Evolutionary conservation across 2,888 invertebrate genomes (phyloP).

Genomic region (Diaprepes abbreviatus): DNA sequence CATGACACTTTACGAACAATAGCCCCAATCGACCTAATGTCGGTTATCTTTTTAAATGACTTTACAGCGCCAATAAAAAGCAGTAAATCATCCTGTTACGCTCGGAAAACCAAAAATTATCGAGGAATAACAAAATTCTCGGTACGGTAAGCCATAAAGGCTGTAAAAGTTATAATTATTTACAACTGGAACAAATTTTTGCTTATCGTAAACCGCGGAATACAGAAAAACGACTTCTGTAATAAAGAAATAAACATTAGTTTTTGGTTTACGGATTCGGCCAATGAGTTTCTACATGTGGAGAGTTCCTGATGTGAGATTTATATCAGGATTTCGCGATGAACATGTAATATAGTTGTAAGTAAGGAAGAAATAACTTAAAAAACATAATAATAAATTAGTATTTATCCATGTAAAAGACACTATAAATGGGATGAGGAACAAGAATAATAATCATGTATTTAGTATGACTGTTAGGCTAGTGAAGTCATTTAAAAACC

Average conservation of each 20-base stretch:
- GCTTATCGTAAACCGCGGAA: slow-evolving; percentile 28
- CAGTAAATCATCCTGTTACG: slow-evolving; percentile 1
- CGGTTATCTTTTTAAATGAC: slow-evolving; percentile 14
- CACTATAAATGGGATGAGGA: too few relatives aligned
- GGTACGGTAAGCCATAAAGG: slow-evolving; percentile 13
- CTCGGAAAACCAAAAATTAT: neutral
- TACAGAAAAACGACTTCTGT: neutral
- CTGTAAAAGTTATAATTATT: slow-evolving; percentile 32
- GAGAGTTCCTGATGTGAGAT: too few relatives aligned
- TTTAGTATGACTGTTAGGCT: too few relatives aligned
- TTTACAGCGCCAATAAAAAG: slow-evolving; percentile 9
- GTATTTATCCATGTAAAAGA: too few relatives aligned
- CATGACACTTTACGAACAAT: slow-evolving; percentile 10
- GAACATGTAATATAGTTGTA: too few relatives aligned
- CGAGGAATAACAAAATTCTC: neutral
- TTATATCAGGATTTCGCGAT: too few relatives aligned
- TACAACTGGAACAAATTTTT: slow-evolving; percentile 36
- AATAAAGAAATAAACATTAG: slow-evolving; percentile 30
- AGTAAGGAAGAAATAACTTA: too few relatives aligned
- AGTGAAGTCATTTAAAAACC: too few relatives aligned
- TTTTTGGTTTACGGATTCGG: neutral
- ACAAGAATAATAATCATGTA: too few relatives aligned
- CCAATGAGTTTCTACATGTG: neutral
- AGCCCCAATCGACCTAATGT: slow-evolving; percentile 2
- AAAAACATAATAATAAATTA: too few relatives aligned